Conservation (phyloP, 2,113 vertebrate genomes). For the Chlorodrepanis virens region DNA sequence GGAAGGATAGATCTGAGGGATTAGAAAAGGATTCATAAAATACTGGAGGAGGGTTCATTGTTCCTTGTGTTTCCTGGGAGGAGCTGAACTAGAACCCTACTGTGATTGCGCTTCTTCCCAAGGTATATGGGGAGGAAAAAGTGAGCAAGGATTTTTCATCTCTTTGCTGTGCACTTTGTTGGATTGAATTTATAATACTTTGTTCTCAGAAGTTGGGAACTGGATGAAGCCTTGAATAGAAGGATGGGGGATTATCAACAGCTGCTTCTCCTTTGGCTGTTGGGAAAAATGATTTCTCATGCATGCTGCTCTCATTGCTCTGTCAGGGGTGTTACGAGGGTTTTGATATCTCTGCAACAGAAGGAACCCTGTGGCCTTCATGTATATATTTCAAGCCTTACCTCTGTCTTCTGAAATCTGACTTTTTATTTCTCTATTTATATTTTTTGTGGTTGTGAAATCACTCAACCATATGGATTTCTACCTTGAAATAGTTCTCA, state of each 20-base stretch:
- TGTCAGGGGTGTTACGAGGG: not conserved
- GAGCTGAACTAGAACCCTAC: rapidly evolving
- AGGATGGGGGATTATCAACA: not conserved
- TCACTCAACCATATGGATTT: not conserved
- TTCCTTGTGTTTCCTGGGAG: not conserved
- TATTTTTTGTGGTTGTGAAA: not conserved
- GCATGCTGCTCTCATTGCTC: not conserved
- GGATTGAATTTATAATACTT: not conserved
- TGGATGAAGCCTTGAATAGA: not conserved
- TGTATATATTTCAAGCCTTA: not conserved
- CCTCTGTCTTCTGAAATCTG: not conserved
- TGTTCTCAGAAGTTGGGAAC: not conserved
- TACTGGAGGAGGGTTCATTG: not conserved
- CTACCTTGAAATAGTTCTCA: not conserved
- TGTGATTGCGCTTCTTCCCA: not conserved
- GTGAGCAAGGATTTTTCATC: not conserved
- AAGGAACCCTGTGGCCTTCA: not conserved
- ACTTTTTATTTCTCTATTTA: not conserved
- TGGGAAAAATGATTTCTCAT: not conserved
- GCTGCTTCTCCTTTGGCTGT: not conserved
- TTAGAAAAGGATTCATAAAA: not conserved
- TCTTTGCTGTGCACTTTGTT: not conserved
- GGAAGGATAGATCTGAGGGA: not conserved
- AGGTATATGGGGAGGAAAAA: not conserved
- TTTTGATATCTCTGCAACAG: not conserved